These are phyloP conservation scores for Phycodurus eques DNA, from an alignment of 2,113 vertebrate species.

Conservation along the genomic window DNA sequence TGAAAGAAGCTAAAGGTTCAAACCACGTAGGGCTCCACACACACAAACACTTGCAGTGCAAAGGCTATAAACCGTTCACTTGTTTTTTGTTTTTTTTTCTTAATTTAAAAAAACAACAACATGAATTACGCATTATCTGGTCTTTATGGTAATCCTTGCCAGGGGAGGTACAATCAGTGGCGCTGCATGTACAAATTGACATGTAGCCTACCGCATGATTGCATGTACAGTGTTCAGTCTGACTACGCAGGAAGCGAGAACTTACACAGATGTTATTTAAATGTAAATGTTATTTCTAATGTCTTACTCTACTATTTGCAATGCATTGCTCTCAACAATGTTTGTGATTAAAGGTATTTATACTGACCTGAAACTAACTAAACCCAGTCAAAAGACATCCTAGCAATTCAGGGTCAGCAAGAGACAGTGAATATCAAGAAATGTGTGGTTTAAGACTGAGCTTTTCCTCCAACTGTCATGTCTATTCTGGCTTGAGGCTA, in stretches of 20 bases:
- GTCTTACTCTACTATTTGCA: too few relatives aligned
- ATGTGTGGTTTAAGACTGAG: conserved; percentile 33
- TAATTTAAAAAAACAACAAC: not conserved
- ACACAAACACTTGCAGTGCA: not conserved
- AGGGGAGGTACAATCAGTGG: too few relatives aligned
- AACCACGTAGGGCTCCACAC: conserved; percentile 46
- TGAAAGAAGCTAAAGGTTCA: conserved; percentile 70
- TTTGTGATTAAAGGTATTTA: too few relatives aligned
- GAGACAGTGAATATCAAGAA: conserved; percentile 9
- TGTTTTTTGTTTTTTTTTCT: not conserved
- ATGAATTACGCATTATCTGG: not conserved
- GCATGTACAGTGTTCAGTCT: too few relatives aligned
- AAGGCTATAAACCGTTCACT: not conserved
- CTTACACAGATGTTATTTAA: too few relatives aligned
- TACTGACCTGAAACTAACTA: not conserved
- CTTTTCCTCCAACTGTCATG: conserved; percentile 29
- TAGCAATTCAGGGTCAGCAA: conserved; percentile 12
- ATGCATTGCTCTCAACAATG: too few relatives aligned
- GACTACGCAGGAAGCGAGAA: too few relatives aligned
- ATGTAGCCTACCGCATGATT: too few relatives aligned
- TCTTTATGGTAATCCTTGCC: not conserved
- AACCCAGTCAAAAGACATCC: not conserved
- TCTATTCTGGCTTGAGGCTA: conserved; percentile 40
- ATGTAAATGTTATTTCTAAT: too few relatives aligned
- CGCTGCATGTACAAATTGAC: too few relatives aligned